Base-by-base conservation (phyloP, 92 coral and sea anemone genomes). In the Porites lobata region DNA sequence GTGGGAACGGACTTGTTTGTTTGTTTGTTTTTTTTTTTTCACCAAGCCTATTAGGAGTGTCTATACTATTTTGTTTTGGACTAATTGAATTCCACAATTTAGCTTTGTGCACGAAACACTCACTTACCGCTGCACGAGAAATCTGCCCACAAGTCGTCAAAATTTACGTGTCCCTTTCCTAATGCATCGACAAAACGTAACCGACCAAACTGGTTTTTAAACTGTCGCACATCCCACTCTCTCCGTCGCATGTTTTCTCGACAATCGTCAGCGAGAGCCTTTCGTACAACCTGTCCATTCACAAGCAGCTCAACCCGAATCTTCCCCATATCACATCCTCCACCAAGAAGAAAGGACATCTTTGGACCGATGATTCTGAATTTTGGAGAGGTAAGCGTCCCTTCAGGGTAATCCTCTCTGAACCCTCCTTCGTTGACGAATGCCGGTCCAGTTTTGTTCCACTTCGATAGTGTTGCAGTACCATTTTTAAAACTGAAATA, bases 61-160 rank as follows among this genome's bases (percentile, higher is more conserved):
- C 47, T 38, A 38, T 38, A 38, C 47, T 5, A 38, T 38, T 38
- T 6, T 4, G 4, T 38, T 38, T 38, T 38, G 4, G 47, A 38
- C 47, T 38, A 38, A 38, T 38, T 38, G 4, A 38, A 38, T 38
- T 6, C 47, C 47, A 38, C 7, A 38, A 29, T 11, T 62, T 32
- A 13, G 17, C 32, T 62, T 59, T 69, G n/a, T 12, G 6, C 10
- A 54, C 22, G 24, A 11, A n/a, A 1, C 32, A 15, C 12, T 1
- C 9, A 51, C 87, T 50, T 58, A 93, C 95, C 93, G 26, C 22
- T 29, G 69, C 95, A 93, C 2, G 58, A 38, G 17, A 93, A 85
- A 76, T 92, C 91, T 77, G 93, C 95, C 50, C 72, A 75, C 54
- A 92, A 76, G 84, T 93, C 93, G 56, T 93, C 95, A 78, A 93